These are phyloP conservation scores for Pomacea canaliculata DNA, from an alignment of 2,888 invertebrate species.

Conservation along the genomic window DNA sequence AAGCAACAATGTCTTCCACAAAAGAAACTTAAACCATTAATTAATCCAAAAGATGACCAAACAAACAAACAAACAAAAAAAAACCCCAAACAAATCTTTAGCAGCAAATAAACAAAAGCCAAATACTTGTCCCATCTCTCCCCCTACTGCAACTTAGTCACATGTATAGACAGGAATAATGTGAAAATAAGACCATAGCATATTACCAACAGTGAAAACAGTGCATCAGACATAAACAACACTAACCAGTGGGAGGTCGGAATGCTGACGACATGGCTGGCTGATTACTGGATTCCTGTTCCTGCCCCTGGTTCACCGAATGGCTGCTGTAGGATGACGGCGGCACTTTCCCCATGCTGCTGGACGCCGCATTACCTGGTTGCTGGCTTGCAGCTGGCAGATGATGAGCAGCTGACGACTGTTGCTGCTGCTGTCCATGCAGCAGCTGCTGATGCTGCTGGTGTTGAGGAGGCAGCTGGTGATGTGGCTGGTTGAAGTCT, in stretches of 20 bases:
- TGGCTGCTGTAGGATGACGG: constrained; percentile 12
- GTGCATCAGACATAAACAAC: background rate
- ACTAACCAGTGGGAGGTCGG: constrained; percentile 13
- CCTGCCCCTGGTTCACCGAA: constrained; percentile 8
- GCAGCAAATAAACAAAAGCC: too few relatives aligned
- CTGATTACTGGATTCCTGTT: background rate
- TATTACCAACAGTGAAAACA: too few relatives aligned
- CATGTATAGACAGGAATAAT: too few relatives aligned
- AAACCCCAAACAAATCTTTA: too few relatives aligned
- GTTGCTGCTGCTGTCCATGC: constrained; percentile 22
- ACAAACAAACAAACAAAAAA: too few relatives aligned
- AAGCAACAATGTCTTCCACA: too few relatives aligned
- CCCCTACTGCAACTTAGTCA: too few relatives aligned
- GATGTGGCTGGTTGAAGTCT: constrained; percentile 7
- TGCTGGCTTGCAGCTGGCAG: background rate
- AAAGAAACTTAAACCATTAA: too few relatives aligned
- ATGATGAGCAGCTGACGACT: background rate
- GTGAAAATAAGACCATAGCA: too few relatives aligned
- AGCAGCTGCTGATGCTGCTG: constrained; percentile 21
- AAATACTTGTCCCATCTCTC: too few relatives aligned
- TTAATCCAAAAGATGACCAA: too few relatives aligned
- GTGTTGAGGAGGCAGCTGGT: constrained; percentile 3
- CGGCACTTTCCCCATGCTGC: background rate
- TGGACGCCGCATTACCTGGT: background rate
- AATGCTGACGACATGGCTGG: constrained; percentile 19